Conservation (phyloP, 1,140 invertebrate genomes). For the Elysia chlorotica region DNA sequence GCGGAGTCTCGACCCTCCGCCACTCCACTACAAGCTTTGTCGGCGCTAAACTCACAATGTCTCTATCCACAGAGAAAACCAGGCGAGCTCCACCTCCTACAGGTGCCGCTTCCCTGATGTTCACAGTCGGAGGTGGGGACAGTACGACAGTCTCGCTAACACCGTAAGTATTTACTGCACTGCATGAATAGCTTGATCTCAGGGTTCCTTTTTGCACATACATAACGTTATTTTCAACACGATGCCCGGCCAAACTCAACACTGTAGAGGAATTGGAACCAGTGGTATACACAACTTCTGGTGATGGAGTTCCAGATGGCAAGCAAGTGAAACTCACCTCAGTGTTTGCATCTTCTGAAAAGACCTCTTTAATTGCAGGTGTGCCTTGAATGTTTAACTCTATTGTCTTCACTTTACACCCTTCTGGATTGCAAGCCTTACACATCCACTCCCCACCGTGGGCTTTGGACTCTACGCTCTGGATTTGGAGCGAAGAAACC, state of each 20-base stretch:
- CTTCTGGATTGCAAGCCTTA: constrained; percentile 1
- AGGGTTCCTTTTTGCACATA: background rate
- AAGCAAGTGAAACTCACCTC: background rate
- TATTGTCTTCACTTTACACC: background rate
- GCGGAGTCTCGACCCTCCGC: background rate
- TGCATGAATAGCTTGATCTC: background rate
- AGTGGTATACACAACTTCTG: background rate
- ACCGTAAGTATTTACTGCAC: background rate
- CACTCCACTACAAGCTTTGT: background rate
- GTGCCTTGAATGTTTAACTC: background rate
- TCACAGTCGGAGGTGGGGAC: background rate
- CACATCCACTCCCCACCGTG: constrained; percentile 7
- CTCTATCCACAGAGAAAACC: background rate
- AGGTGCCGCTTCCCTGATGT: too few relatives aligned
- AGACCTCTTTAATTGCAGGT: background rate
- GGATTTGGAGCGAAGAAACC: background rate
- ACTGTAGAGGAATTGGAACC: background rate
- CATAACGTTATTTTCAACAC: background rate
- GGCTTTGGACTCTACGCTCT: background rate
- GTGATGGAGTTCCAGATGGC: background rate
- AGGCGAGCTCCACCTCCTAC: too few relatives aligned
- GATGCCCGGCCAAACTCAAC: constrained; percentile 2
- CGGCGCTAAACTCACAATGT: background rate
- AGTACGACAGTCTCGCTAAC: background rate
- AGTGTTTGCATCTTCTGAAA: background rate